phyloP scores from a whole-genome alignment of 2,113 vertebrate species.

The Australoheros scitulus region DNA sequence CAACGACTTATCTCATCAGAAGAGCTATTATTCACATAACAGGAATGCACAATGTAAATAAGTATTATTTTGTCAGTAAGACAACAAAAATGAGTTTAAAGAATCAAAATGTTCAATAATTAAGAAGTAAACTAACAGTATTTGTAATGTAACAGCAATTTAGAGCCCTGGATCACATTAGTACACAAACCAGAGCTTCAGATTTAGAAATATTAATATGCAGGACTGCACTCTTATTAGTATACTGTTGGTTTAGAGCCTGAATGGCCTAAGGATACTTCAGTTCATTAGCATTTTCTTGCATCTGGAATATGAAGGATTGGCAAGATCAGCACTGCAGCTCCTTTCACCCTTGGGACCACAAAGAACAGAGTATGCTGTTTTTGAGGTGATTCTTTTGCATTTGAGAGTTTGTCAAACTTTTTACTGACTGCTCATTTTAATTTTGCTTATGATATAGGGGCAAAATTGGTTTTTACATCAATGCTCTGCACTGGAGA shows the following conservation, averaged over 20 bases:
- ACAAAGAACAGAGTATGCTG: not conserved
- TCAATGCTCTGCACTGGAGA: no score
- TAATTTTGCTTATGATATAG: not conserved
- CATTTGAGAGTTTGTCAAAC: not conserved
- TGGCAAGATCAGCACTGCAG: constrained; percentile 24
- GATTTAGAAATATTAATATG: constrained; percentile 24
- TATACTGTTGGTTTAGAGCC: constrained; percentile 31
- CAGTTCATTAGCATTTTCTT: constrained; percentile 69
- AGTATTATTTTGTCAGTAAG: not conserved
- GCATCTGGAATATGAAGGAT: constrained; percentile 59
- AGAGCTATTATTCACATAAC: not conserved
- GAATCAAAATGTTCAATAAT: not conserved
- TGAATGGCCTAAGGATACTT: constrained; percentile 52
- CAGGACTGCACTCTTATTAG: constrained; percentile 22
- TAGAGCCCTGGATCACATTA: not conserved
- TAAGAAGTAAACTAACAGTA: not conserved
- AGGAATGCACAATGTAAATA: not conserved
- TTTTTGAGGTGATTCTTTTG: not conserved
- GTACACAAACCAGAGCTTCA: not conserved
- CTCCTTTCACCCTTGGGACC: constrained; percentile 11
- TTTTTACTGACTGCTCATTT: not conserved
- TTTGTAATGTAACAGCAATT: not conserved
- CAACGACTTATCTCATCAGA: constrained; percentile 1
- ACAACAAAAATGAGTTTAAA: not conserved
- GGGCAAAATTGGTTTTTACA: not conserved